Percentiles rank a stretch among this genome's conserved stretches.
These are phyloP conservation scores for Casuarius casuarius DNA, from an alignment of 2,113 vertebrate species.

Conservation along the genomic window DNA sequence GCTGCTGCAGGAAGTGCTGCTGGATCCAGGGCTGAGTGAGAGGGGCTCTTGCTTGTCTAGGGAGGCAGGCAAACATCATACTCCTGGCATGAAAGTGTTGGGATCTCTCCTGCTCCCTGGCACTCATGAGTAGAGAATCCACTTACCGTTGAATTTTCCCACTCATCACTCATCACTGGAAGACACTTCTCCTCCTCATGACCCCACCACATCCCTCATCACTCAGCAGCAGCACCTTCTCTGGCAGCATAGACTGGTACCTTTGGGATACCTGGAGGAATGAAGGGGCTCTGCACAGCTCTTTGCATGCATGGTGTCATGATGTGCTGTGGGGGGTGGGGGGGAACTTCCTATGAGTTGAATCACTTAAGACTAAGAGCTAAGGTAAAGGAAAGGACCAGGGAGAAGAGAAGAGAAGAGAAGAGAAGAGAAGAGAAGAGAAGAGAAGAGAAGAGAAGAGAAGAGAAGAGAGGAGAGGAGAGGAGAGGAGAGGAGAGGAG, in stretches of 20 bases:
- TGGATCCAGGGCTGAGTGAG: not conserved
- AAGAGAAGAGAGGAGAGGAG: too few species aligned
- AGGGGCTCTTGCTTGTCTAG: not conserved
- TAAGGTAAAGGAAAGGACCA: not conserved
- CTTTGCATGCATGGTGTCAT: not conserved
- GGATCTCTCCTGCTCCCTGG: not conserved
- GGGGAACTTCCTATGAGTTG: not conserved
- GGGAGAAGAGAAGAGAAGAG: too few species aligned
- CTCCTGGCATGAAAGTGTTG: rapidly evolving
- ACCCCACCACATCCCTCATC: not conserved
- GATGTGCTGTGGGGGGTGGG: not conserved
- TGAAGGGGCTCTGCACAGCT: not conserved
- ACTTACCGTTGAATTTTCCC: not conserved
- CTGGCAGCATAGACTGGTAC: not conserved
- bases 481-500: not conserved
- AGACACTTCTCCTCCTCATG: not conserved
- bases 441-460: not conserved
- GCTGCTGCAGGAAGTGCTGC: not conserved
- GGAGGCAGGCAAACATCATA: not conserved
- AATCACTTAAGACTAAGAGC: not conserved
- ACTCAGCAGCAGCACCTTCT: not conserved
- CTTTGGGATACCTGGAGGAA: not conserved
- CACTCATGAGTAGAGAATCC: not conserved
- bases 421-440: not conserved
- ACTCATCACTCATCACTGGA: not conserved